Conservation (phyloP, 2,797 vertebrate species). For the Sparidentex hasta region DNA sequence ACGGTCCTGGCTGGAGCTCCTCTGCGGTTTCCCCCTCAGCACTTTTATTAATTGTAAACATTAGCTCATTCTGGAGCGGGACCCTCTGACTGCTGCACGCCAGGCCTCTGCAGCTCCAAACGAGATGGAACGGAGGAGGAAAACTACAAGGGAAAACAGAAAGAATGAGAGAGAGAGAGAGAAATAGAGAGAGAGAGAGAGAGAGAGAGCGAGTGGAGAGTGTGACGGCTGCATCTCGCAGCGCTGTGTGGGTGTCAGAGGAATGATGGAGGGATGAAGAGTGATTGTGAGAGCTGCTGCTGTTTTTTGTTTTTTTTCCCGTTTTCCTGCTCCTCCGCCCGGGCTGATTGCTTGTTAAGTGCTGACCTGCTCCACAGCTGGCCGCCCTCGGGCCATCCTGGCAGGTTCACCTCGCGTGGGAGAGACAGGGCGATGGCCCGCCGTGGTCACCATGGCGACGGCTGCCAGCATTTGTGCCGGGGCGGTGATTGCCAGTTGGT, state of each 20-base stretch:
- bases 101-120: slow-evolving; percentile 52
- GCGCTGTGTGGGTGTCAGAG: slow-evolving; percentile 71
- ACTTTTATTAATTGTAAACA: slow-evolving; percentile 79
- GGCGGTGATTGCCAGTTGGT: slow-evolving; percentile 59
- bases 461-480: slow-evolving; percentile 58
- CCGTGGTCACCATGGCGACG: slow-evolving; percentile 63
- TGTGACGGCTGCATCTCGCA: slow-evolving; percentile 52
- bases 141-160: not conserved
- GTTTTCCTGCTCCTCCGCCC: slow-evolving; percentile 55
- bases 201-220: not conserved
- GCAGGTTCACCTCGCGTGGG: slow-evolving; percentile 73
- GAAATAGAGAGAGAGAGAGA: not conserved
- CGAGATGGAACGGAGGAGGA: slow-evolving; percentile 41
- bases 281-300: slow-evolving; percentile 50
- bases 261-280: slow-evolving; percentile 67
- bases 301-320: slow-evolving; percentile 77
- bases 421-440: slow-evolving; percentile 64
- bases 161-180: not conserved
- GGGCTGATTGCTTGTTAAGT: slow-evolving; percentile 76
- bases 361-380: slow-evolving; percentile 76
- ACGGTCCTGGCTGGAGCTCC: slow-evolving; percentile 55
- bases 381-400: slow-evolving; percentile 65
- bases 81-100: slow-evolving; percentile 40
- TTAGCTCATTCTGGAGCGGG: slow-evolving; percentile 74
- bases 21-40: slow-evolving; percentile 65